Conservation (phyloP, 1,140 invertebrate genomes). For the Drosophila suzukii region DNA sequence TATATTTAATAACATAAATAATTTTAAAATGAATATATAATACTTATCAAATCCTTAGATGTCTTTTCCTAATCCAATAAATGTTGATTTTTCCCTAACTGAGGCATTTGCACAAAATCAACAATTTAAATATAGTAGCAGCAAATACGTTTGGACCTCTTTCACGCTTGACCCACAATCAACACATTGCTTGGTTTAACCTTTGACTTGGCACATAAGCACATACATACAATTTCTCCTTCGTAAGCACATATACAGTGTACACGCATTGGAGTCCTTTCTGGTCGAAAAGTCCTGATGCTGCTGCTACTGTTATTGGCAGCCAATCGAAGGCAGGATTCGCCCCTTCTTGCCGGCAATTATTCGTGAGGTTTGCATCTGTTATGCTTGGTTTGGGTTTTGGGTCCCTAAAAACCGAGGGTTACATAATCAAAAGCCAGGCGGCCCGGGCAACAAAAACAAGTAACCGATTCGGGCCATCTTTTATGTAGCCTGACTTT, state of each 20-base stretch:
- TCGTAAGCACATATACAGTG: conserved; percentile 1
- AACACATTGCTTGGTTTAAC: conserved; percentile 50
- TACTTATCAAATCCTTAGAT: neutral
- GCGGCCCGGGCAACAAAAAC: conserved; percentile 39
- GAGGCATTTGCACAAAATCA: conserved; percentile 55
- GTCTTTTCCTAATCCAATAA: neutral
- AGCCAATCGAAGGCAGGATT: conserved; percentile 56
- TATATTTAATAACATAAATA: neutral
- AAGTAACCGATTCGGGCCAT: conserved; percentile 49
- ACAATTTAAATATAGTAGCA: conserved; percentile 59
- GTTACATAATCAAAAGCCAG: conserved; percentile 66
- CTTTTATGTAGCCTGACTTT: conserved; percentile 53
- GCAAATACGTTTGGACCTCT: conserved; percentile 45
- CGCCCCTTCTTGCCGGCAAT: conserved; percentile 36
- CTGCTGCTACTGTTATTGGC: conserved; percentile 55
- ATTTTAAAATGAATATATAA: too few species aligned
- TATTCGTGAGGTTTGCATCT: conserved; percentile 52
- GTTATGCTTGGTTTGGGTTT: conserved; percentile 36
- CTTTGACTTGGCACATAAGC: conserved; percentile 42
- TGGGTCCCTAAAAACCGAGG: conserved; percentile 34
- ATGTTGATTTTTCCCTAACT: conserved; percentile 4
- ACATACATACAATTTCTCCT: neutral
- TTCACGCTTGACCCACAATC: conserved; percentile 69
- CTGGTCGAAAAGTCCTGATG: conserved; percentile 18
- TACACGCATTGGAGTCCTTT: conserved; percentile 10